phyloP scores from a whole-genome alignment of 2,797 vertebrate genomes.

The Gymnocypris eckloni region DNA sequence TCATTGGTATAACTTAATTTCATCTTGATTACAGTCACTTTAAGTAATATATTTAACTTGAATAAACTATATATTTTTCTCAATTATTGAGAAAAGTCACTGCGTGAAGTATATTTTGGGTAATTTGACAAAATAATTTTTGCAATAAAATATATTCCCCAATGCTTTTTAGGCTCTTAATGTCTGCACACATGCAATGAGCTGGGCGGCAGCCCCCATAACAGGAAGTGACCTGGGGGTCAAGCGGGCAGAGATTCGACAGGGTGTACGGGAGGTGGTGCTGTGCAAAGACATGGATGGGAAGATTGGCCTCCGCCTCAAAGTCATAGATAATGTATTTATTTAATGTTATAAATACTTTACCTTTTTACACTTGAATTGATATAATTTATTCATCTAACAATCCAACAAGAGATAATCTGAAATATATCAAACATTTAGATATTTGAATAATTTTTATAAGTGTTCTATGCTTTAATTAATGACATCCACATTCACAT shows the following conservation, averaged over 20 bases:
- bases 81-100: not conserved
- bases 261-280: slow-evolving; percentile 85
- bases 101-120: not conserved
- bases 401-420: not conserved
- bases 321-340: slow-evolving; percentile 86
- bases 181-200: slow-evolving; percentile 76
- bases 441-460: not conserved
- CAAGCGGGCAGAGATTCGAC: slow-evolving; percentile 86
- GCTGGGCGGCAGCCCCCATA: slow-evolving; percentile 83
- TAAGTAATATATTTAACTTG: not conserved
- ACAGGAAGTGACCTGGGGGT: slow-evolving; percentile 85
- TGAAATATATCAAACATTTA: not conserved
- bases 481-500: not conserved
- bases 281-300: slow-evolving; percentile 89
- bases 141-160: not conserved
- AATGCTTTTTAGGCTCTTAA: slow-evolving; percentile 73
- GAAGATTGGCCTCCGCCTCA: slow-evolving; percentile 88
- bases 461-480: not conserved
- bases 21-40: not conserved
- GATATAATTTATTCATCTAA: not conserved
- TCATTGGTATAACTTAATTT: not conserved
- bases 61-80: not conserved
- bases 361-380: not conserved
- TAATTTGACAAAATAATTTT: not conserved
- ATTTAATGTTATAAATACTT: not conserved